Percentiles rank a stretch among this genome's conserved stretches.
These are phyloP conservation scores for Melinaea marsaeus DNA, from an alignment of 2,888 invertebrate genomes.

Conservation along the genomic window DNA sequence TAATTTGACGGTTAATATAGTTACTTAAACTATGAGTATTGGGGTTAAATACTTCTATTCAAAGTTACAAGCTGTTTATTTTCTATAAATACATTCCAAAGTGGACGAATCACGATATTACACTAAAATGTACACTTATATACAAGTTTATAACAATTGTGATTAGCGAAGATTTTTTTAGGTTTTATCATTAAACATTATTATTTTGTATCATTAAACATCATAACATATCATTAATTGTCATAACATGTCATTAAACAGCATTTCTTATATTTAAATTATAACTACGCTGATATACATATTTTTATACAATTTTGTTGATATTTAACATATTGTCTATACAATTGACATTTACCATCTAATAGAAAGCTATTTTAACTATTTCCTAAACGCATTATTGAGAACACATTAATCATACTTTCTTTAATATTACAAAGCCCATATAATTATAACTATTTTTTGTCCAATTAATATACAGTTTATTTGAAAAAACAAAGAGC, in stretches of 20 bases:
- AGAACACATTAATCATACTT: conserved; percentile 7
- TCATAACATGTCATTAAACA: no score
- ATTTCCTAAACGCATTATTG: conserved; percentile 23
- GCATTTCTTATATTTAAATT: no score
- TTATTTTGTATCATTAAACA: no score
- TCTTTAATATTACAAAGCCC: conserved; percentile 1
- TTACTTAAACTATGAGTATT: conserved; percentile 13
- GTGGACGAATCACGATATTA: conserved; percentile 68
- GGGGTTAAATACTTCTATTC: conserved; percentile 1
- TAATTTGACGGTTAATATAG: conserved; percentile 19
- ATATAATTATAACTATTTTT: neutral
- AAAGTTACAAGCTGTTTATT: conserved; percentile 26
- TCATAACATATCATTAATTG: no score
- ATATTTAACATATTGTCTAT: conserved; percentile 58
- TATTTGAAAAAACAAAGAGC: neutral
- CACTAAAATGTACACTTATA: conserved; percentile 32
- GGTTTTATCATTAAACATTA: conserved; percentile 2
- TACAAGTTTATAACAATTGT: conserved; percentile 27
- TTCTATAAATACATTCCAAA: conserved; percentile 49
- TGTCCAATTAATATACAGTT: conserved; percentile 4
- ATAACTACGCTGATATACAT: no score
- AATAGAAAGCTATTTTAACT: conserved; percentile 17
- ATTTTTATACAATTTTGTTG: no score
- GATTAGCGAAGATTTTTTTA: conserved; percentile 34
- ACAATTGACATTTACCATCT: conserved; percentile 55